Evolutionary conservation across 1,140 invertebrate genomes (phyloP).

Genomic region (Pemphigus obesinymphae): DNA sequence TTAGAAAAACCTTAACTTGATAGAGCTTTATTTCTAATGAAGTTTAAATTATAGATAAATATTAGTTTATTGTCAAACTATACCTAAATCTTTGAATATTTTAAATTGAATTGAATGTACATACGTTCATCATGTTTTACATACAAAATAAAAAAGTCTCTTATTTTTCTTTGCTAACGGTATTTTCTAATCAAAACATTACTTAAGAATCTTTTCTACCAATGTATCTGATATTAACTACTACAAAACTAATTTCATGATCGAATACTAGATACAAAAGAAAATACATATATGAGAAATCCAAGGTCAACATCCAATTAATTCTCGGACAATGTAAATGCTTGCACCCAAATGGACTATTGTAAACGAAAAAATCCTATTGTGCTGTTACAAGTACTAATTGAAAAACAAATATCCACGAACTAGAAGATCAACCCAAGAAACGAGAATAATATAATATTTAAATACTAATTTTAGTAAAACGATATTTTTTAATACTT

Average conservation of each 20-base stretch:
- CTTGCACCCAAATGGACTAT: slow-evolving; percentile 35
- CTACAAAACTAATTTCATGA: slow-evolving; percentile 29
- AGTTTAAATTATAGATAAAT: no score
- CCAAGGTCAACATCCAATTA: slow-evolving; percentile 32
- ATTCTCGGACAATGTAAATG: slow-evolving; percentile 38
- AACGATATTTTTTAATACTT: slow-evolving; percentile 41
- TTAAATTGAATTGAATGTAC: no score
- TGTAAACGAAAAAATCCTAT: slow-evolving; percentile 22
- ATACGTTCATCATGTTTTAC: background rate
- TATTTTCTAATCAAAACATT: background rate
- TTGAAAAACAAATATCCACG: slow-evolving; percentile 14
- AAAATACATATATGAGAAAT: slow-evolving; percentile 35
- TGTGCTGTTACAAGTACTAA: slow-evolving; percentile 7
- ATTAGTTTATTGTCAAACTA: background rate
- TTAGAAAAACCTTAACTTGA: no score
- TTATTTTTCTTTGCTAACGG: background rate
- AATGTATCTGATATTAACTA: background rate
- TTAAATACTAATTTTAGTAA: background rate
- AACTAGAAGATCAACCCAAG: background rate
- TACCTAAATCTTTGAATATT: no score
- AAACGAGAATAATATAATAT: background rate
- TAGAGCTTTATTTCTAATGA: no score
- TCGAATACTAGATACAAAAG: slow-evolving; percentile 26
- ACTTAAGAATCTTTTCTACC: background rate
- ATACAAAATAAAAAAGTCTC: background rate